Conservation (phyloP, 2,113 vertebrate genomes). For the Felis catus region DNA sequence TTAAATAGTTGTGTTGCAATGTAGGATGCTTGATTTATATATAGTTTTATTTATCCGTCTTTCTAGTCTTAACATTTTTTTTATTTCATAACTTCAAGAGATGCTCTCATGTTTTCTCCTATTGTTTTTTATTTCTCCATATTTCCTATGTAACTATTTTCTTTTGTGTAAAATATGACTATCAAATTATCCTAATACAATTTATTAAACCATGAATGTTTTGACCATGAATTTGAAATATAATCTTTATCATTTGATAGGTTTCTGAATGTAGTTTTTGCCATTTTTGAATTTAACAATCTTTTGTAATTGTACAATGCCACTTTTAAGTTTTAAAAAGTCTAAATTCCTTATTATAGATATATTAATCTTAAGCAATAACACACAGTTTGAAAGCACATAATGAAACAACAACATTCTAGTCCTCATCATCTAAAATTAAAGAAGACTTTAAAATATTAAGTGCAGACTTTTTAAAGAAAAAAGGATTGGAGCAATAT, state of each 20-base stretch:
- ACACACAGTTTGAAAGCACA: neutral
- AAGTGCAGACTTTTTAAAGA: neutral
- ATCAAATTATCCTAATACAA: neutral
- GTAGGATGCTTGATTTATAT: neutral
- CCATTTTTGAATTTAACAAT: neutral
- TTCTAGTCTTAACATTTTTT: neutral
- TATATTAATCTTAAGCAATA: neutral
- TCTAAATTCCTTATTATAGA: neutral
- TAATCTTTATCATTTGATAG: neutral
- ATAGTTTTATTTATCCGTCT: neutral
- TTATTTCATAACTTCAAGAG: neutral
- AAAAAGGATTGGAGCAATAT: neutral
- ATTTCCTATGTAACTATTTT: neutral
- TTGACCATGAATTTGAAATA: neutral
- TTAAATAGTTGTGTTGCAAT: neutral
- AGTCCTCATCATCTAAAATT: neutral
- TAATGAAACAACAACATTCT: slow-evolving; percentile 2
- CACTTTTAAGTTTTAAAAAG: neutral
- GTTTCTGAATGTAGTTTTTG: slow-evolving; percentile 11
- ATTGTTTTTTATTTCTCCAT: neutral
- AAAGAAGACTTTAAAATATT: slow-evolving; percentile 9
- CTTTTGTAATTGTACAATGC: neutral
- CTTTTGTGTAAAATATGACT: neutral
- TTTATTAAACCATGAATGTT: neutral
- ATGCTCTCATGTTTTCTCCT: neutral